Percentiles rank a stretch among this genome's conserved stretches.
Evolutionary conservation across 2,888 invertebrate genomes (phyloP).

Genomic region (Endotricha flammealis): DNA sequence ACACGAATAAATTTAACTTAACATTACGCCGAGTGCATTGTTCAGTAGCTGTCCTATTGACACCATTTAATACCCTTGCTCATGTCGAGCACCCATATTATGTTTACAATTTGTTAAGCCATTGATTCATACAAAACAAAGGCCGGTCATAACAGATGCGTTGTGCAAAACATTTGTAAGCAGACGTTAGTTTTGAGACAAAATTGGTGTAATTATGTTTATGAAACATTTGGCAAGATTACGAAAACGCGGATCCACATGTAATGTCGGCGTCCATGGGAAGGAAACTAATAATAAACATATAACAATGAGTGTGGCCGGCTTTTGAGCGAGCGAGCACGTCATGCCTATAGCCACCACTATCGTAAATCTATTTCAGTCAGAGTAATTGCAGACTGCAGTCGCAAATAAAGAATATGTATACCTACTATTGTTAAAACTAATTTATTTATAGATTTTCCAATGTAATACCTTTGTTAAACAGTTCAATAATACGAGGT

Average conservation of each 20-base stretch:
- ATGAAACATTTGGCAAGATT: constrained; percentile 52
- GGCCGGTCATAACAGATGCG: constrained; percentile 10
- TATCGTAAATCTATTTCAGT: constrained; percentile 73
- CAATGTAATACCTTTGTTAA: too few species aligned
- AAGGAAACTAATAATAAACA: constrained; percentile 71
- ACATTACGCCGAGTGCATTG: constrained; percentile 47
- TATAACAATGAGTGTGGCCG: constrained; percentile 64
- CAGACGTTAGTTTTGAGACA: constrained; percentile 25
- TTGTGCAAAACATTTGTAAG: constrained; percentile 25
- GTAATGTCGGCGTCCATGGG: constrained; percentile 54
- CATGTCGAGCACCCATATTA: too few species aligned
- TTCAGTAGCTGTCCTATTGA: constrained; percentile 54
- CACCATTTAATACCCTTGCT: constrained; percentile 38
- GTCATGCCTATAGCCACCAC: constrained; percentile 55
- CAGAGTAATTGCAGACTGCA: constrained; percentile 42
- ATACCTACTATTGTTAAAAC: constrained; percentile 6
- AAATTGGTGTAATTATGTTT: constrained; percentile 37
- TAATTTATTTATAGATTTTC: constrained; percentile 4
- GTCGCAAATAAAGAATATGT: constrained; percentile 34
- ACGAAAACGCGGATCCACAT: constrained; percentile 50
- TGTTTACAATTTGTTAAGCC: constrained; percentile 2
- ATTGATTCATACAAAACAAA: constrained; percentile 30
- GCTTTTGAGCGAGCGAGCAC: constrained; percentile 59
- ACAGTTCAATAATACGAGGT: too few species aligned
- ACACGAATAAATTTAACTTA: constrained; percentile 59